phyloP scores from a whole-genome alignment of 2,113 vertebrate genomes.

The Hyperopisus bebe region DNA sequence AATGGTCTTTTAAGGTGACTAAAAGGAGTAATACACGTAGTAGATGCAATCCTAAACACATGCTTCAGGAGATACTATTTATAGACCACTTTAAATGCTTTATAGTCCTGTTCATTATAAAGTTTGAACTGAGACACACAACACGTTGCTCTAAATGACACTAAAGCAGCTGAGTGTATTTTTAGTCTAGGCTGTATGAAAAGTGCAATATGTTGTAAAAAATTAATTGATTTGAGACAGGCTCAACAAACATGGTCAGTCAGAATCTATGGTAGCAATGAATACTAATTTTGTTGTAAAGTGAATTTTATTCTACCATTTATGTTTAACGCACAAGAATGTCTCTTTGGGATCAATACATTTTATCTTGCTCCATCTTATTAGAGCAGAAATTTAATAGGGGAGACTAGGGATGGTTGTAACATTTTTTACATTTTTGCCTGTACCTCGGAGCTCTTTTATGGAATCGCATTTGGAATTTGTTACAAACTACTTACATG shows the following conservation, averaged over 20 bases:
- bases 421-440: too few relatives aligned
- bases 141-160: neutral
- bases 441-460: too few relatives aligned
- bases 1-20: neutral
- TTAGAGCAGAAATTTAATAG: neutral
- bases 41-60: neutral
- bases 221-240: neutral
- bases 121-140: neutral
- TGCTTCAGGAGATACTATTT: neutral
- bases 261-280: neutral
- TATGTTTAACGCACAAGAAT: neutral
- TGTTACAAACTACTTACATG: too few relatives aligned
- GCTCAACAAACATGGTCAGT: neutral
- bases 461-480: too few relatives aligned
- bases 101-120: neutral
- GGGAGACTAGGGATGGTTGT: too few relatives aligned
- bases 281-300: neutral
- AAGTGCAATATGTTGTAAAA: neutral
- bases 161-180: neutral
- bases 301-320: neutral
- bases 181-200: neutral
- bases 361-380: neutral
- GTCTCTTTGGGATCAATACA: neutral
- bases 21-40: neutral
- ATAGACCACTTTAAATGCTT: neutral